Base-by-base conservation (phyloP, 2,797 vertebrate genomes). In the Gastrophryne carolinensis region DNA sequence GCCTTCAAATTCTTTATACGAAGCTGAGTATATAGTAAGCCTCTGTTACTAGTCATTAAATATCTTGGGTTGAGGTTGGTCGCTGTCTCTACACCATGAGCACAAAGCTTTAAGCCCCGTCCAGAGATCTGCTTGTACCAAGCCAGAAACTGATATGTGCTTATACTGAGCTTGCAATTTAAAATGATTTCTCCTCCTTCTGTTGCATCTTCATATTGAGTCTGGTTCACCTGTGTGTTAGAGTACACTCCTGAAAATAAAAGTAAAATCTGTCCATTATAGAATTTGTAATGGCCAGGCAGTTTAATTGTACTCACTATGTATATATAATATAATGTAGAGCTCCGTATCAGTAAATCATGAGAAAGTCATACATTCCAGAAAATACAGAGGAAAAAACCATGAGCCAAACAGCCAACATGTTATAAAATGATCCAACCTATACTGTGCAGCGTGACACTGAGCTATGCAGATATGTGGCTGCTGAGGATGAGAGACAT, bases 231-330 rank as follows among this genome's bases (percentile, higher is more conserved):
- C 1, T 72, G 37, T 17, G 61, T 15, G 0, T 75, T 34, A 26
- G 56, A 29, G 34, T 35, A 50, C 10, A 41, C 73, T 52, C 71
- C 41, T 81, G 63, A 34, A 19, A 39, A 71, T n/a, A n/a, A n/a
- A n/a, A n/a, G n/a, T n/a, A n/a, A n/a, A n/a, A n/a, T n/a, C n/a
- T n/a, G n/a, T n/a, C n/a, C n/a, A n/a, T n/a, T n/a, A n/a, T n/a
- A n/a, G n/a, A n/a, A n/a, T n/a, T n/a, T n/a, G n/a, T n/a, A n/a
- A n/a, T n/a, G n/a, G n/a, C n/a, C n/a, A n/a, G n/a, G n/a, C n/a
- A n/a, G n/a, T n/a, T n/a, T n/a, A n/a, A n/a, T n/a, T n/a, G n/a
- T n/a, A n/a, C n/a, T n/a, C n/a, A n/a, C n/a, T n/a, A n/a, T n/a
- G n/a, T n/a, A n/a, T n/a, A n/a, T n/a, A n/a, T n/a, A n/a, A n/a